Conservation (phyloP, 1,140 invertebrate genomes). For the Diachasmimorpha longicaudata region DNA sequence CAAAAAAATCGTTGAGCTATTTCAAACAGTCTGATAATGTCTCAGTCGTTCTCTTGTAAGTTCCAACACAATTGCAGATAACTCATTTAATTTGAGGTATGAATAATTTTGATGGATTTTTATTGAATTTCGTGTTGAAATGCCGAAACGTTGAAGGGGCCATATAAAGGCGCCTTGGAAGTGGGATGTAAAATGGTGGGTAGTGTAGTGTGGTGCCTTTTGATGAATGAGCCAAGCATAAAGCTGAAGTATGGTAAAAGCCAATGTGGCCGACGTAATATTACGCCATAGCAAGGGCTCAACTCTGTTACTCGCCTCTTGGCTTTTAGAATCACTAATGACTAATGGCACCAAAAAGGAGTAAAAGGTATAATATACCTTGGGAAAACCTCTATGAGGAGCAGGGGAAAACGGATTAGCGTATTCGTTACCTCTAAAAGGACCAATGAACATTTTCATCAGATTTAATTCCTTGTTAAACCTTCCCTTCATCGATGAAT, state of each 20-base stretch:
- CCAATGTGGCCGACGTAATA: slow-evolving; percentile 38
- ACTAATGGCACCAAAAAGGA: slow-evolving; percentile 46
- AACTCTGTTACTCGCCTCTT: not conserved
- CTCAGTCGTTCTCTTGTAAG: not conserved
- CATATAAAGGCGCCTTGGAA: not conserved
- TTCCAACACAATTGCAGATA: not conserved
- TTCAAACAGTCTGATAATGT: not conserved
- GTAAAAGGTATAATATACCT: slow-evolving; percentile 11
- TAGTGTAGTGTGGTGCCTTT: slow-evolving; percentile 31
- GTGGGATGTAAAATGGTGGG: slow-evolving; percentile 8
- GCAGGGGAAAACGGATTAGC: not conserved
- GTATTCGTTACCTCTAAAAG: slow-evolving; percentile 13
- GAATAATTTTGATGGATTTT: not conserved
- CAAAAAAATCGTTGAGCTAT: too few species aligned
- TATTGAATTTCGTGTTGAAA: not conserved
- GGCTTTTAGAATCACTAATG: slow-evolving; percentile 49
- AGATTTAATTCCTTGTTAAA: not conserved
- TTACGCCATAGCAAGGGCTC: slow-evolving; percentile 28
- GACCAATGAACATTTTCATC: not conserved
- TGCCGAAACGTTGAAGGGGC: not conserved
- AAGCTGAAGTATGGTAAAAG: slow-evolving; percentile 51
- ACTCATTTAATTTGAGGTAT: not conserved
- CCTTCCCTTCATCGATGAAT: not conserved
- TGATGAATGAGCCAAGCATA: slow-evolving; percentile 47
- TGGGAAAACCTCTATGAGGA: not conserved